Conservation (phyloP, 1,140 invertebrate genomes). For the Drosophila trapezifrons region DNA sequence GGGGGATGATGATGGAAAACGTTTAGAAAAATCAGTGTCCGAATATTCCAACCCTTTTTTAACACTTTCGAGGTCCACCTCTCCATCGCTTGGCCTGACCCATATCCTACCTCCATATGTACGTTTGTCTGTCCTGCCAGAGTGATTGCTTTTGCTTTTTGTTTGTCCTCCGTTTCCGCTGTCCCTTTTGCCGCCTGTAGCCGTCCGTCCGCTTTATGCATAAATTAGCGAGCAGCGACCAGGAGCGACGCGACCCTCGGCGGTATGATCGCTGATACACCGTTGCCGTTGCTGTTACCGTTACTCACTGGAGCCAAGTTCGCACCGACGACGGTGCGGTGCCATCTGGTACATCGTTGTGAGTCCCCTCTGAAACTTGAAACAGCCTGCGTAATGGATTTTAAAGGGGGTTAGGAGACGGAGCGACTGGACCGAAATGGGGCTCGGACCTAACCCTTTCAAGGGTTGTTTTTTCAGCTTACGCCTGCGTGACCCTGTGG, state of each 20-base stretch:
- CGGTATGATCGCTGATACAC: conserved; percentile 46
- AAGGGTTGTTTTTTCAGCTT: conserved; percentile 43
- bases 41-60: conserved; percentile 66
- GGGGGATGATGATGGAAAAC: conserved; percentile 20
- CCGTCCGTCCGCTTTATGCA: conserved; percentile 46
- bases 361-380: conserved; percentile 21
- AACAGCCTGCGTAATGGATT: conserved; percentile 27
- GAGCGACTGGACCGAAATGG: conserved; percentile 40
- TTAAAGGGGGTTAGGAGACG: conserved; percentile 27
- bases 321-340: conserved; percentile 11
- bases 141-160: conserved; percentile 45
- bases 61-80: conserved; percentile 7
- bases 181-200: conserved; percentile 34
- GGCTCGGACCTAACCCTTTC: conserved; percentile 27
- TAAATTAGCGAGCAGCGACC: conserved; percentile 55
- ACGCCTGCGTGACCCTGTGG: conserved; percentile 10
- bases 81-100: conserved; percentile 13
- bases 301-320: conserved; percentile 40
- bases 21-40: conserved; percentile 57
- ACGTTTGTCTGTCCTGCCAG: conserved; percentile 12
- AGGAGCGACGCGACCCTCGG: conserved; percentile 18
- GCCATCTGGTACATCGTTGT: conserved; percentile 39
- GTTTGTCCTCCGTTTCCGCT: conserved; percentile 30
- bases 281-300: conserved; percentile 28
- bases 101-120: conserved; percentile 27